Conservation (phyloP, 2,113 vertebrate genomes). For the Ahaetulla prasina region DNA sequence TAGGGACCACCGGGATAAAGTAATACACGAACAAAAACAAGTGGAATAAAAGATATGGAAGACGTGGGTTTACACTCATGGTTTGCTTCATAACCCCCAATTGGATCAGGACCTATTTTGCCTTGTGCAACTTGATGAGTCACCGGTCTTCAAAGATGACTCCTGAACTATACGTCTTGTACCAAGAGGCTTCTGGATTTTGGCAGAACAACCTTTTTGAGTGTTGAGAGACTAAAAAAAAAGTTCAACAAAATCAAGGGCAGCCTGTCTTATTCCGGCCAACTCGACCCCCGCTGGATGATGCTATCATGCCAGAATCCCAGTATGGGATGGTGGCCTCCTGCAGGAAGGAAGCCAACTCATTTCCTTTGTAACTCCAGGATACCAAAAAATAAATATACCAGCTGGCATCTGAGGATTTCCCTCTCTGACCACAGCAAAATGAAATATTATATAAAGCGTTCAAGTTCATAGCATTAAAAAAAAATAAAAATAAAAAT, state of each 20-base stretch:
- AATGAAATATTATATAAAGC: constrained; percentile 4
- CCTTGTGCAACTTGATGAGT: background rate
- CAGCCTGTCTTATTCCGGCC: background rate
- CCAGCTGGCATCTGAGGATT: constrained; percentile 39
- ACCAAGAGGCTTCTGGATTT: background rate
- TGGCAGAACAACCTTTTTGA: background rate
- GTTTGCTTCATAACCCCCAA: background rate
- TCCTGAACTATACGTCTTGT: background rate
- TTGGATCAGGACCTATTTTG: background rate
- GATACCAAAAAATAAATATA: constrained; percentile 56
- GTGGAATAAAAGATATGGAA: background rate
- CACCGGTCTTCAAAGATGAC: background rate
- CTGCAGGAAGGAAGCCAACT: constrained; percentile 56
- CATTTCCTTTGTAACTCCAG: constrained; percentile 63
- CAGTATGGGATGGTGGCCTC: background rate
- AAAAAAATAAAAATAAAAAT: background rate
- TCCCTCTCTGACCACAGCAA: constrained; percentile 44
- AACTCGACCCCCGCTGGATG: background rate
- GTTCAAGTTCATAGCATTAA: background rate
- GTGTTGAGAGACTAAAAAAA: background rate
- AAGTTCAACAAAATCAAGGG: accelerated
- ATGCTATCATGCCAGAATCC: background rate
- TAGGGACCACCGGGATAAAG: too few species aligned
- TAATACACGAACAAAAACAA: too few species aligned
- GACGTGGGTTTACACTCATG: too few species aligned